Conservation (phyloP, 2,113 vertebrate species). For the Rhinoptilus africanus region DNA sequence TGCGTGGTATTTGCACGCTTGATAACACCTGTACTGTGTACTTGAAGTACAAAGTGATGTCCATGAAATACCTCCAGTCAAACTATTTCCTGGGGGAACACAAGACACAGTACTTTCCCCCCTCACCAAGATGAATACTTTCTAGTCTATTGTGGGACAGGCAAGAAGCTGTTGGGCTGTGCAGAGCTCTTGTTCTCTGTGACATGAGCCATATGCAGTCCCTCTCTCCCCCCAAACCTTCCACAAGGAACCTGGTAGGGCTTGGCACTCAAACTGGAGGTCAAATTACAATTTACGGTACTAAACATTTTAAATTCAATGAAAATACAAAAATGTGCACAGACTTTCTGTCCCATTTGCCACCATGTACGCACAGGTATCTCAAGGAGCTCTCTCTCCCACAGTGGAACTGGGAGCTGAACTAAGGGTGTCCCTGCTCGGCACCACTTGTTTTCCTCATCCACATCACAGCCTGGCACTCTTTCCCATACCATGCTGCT, state of each 20-base stretch:
- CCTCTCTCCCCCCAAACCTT: not conserved
- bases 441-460: not conserved
- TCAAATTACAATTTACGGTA: not conserved
- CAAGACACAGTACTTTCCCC: not conserved
- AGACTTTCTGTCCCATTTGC: not conserved
- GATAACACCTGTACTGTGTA: not conserved
- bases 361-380: not conserved
- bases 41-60: not conserved
- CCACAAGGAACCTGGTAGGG: not conserved
- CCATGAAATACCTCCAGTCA: not conserved
- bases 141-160: not conserved
- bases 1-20: not conserved
- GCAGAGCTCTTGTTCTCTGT: not conserved
- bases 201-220: not conserved
- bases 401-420: not conserved
- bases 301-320: not conserved
- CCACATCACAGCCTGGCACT: not conserved
- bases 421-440: not conserved
- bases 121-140: not conserved
- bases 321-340: not conserved
- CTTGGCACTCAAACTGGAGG: not conserved
- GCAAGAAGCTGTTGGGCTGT: not conserved
- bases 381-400: not conserved
- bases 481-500: not conserved
- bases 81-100: not conserved